Evolutionary conservation across 2,888 invertebrate species (phyloP), one percentile per base, ranked within the genome.

Genomic region (Baronia brevicornis): DNA sequence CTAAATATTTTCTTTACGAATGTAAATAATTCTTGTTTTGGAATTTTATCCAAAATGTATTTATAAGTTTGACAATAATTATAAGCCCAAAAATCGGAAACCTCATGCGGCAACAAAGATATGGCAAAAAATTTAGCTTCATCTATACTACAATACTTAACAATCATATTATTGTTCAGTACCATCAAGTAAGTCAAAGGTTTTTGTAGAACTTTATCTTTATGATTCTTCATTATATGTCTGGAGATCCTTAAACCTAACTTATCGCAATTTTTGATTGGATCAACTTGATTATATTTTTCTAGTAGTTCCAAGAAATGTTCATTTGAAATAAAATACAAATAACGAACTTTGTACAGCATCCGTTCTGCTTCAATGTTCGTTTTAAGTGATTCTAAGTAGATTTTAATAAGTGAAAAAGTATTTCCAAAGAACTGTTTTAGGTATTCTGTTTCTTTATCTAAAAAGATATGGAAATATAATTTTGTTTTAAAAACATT

Each of bases 301-400:
- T 72, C 72, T n/a, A 69, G 35, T 25, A 72, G 34, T 39, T 65
- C 44, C 30, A 74, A 54, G 43, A 65, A 74, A 25, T 52, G 45
- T 3, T 36, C 40, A 43, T 45, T 44, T 1, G 59, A 60, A 32
- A 59, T 36, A 4, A 56, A 45, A 34, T 55, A 63, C 22, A 60
- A 37, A 33, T 53, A 39, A 2, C 45, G 28, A 24, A 55, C 43
- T n/a, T 34, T 28, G 13, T 21, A 35, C 27, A 57, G 18, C 1
- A 51, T 27, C 13, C 0, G 1, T 3, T 26, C 10, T n/a, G n/a
- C n/a, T n/a, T n/a, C 19, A 23, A 33, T 5, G 19, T 4, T 9
- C 1, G 7, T 6, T 32, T 8, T 1, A 14, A 30, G 5, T 11
- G 23, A 10, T 3, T 41, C 24, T 21, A 53, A 21, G 38, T 44